These are phyloP conservation scores for Tylochromis polylepis DNA, from an alignment of 2,113 vertebrate genomes.

Conservation along the genomic window DNA sequence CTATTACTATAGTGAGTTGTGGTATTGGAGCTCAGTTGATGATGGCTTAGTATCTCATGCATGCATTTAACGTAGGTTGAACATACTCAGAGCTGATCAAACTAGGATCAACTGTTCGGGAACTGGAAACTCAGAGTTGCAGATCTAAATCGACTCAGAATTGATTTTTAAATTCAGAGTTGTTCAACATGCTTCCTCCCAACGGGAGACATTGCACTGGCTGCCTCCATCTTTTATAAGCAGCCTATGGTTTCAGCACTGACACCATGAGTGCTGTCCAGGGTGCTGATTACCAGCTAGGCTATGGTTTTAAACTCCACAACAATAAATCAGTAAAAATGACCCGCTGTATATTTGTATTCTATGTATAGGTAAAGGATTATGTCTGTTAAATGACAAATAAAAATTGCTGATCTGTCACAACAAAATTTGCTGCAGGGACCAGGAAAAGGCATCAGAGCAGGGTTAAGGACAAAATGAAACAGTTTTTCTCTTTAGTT, in stretches of 20 bases:
- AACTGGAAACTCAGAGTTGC: not conserved
- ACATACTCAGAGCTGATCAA: not conserved
- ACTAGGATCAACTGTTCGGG: not conserved
- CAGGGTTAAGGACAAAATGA: not conserved
- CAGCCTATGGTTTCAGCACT: not conserved
- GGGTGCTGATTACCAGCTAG: not conserved
- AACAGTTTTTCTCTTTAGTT: not conserved
- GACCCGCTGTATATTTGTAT: not conserved
- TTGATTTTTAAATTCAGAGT: not conserved
- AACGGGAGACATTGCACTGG: accelerated
- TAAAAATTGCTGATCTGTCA: not conserved
- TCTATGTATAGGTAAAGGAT: not conserved
- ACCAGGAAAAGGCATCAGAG: not conserved
- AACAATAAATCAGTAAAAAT: not conserved
- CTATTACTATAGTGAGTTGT: not conserved
- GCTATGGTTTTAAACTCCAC: not conserved
- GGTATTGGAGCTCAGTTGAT: not conserved
- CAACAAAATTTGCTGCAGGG: not conserved
- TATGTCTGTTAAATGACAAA: not conserved
- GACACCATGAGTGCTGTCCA: not conserved
- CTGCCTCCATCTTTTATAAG: not conserved
- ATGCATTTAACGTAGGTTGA: not conserved
- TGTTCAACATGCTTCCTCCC: not conserved
- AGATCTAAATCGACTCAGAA: not conserved
- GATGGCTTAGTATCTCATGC: not conserved